Base-by-base conservation (phyloP, 2,113 vertebrate genomes). In the Ictalurus punctatus region DNA sequence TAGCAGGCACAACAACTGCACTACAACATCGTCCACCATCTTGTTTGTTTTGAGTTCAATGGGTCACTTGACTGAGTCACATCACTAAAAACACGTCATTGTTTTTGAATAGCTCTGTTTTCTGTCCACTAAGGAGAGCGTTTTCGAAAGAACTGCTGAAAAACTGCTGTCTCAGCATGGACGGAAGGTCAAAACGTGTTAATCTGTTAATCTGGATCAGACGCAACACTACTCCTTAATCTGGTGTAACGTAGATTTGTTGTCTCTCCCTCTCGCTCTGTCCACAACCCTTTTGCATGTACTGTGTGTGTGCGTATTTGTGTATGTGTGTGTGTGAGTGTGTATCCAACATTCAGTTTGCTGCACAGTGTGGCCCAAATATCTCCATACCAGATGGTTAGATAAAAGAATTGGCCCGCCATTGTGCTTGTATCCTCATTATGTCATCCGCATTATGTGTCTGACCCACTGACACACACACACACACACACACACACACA, bases 321-420 rank as follows among this genome's bases (percentile, higher is more conserved):
- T 61, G n/a, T 30, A 6, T 74, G 67, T 67, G 52, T 52, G 14
- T 86, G 21, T 30, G 54, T 59, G 37, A 56, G 19, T 69, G 63
- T 82, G 74, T 59, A 34, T 67, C 21, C 37, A 61, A 25, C 65
- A 30, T 73, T 34, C 25, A 61, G 61, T 76, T 76, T 81, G 58
- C n/a, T 76, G 16, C 63, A 48, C 59, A 80, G 34, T 52, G n/a
- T 80, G 30, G 30, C 61, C 61, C 63, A 86, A 89, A 86, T 86
- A 86, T 79, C 76, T 67, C n/a, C 10, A 82, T 86, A 65, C 88
- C 88, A 89, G 88, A 81, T 89, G 74, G 84, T 87, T 85, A 73
- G 86, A 84, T 73, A 73, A 87, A 61, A 25, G 37, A 44, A 30
- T 80, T 27, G 30, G 2, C 80, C n/a, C 59, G 81, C 54, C 34